Percentiles rank a stretch among this genome's conserved stretches.
phyloP scores from a whole-genome alignment of 2,888 invertebrate species.

The Thereva nobilitata region DNA sequence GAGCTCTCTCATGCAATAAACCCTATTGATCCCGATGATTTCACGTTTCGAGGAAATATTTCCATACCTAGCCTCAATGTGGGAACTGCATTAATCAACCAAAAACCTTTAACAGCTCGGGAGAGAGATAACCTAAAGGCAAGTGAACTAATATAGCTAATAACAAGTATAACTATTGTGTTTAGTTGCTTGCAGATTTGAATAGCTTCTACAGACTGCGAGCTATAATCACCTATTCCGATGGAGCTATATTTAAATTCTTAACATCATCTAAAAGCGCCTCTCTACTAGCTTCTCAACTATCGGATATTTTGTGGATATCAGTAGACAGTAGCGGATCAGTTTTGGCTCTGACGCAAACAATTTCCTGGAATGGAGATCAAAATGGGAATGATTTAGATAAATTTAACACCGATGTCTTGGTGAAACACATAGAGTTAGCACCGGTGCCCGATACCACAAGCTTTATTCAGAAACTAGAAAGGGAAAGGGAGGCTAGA shows the following conservation, averaged over 20 bases:
- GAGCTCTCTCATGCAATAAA: slow-evolving; percentile 71
- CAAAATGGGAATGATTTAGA: slow-evolving; percentile 56
- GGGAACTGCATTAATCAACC: slow-evolving; percentile 67
- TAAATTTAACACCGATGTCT: slow-evolving; percentile 75
- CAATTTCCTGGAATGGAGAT: slow-evolving; percentile 56
- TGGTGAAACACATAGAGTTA: slow-evolving; percentile 77
- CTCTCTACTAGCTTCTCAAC: slow-evolving; percentile 72
- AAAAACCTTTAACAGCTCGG: slow-evolving; percentile 62
- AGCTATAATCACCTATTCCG: slow-evolving; percentile 69
- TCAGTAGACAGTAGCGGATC: slow-evolving; percentile 80
- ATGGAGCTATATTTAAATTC: slow-evolving; percentile 70
- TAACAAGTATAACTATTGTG: slow-evolving; percentile 5
- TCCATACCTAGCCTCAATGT: slow-evolving; percentile 71
- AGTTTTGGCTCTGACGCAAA: slow-evolving; percentile 71
- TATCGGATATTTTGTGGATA: slow-evolving; percentile 78
- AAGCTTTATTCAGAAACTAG: slow-evolving; percentile 89
- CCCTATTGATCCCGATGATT: slow-evolving; percentile 60
- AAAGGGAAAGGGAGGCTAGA: slow-evolving; percentile 85
- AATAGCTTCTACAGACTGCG: slow-evolving; percentile 77
- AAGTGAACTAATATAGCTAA: slow-evolving; percentile 37
- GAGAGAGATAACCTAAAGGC: slow-evolving; percentile 66
- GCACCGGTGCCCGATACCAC: slow-evolving; percentile 95
- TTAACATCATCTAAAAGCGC: slow-evolving; percentile 77
- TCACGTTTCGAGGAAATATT: slow-evolving; percentile 70
- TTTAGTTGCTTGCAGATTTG: slow-evolving; percentile 65